These are phyloP conservation scores for Brachyistius frenatus DNA, from an alignment of 2,113 vertebrate genomes.

Conservation along the genomic window DNA sequence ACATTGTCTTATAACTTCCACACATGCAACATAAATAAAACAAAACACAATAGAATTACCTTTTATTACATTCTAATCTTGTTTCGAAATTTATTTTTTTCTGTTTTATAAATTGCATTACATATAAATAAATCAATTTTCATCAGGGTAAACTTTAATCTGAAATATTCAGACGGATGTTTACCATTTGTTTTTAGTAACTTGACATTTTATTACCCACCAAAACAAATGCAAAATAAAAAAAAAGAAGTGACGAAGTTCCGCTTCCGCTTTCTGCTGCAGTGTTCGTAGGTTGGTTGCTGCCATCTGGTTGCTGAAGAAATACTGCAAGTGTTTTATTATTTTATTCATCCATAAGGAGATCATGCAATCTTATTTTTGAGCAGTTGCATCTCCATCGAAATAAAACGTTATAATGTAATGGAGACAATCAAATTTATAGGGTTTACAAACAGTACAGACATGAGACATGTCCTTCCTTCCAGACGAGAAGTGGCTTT, in stretches of 20 bases:
- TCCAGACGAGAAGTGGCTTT: too few relatives aligned
- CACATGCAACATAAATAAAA: accelerated
- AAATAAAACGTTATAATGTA: too few relatives aligned
- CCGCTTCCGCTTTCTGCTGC: slow-evolving; percentile 72
- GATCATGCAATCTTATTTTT: too few relatives aligned
- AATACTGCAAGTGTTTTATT: not conserved
- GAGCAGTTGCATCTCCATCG: too few relatives aligned
- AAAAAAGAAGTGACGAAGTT: slow-evolving; percentile 70
- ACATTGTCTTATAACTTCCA: accelerated
- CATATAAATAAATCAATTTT: accelerated
- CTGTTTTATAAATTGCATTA: accelerated
- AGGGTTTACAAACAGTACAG: too few relatives aligned
- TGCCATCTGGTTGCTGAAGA: slow-evolving; percentile 64
- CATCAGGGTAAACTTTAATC: not conserved
- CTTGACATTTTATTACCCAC: not conserved
- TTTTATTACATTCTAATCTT: accelerated
- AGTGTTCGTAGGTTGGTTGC: not conserved
- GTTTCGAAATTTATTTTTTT: accelerated
- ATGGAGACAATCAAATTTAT: too few relatives aligned
- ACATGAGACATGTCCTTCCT: too few relatives aligned
- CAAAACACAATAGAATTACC: not conserved
- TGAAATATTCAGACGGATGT: slow-evolving; percentile 18
- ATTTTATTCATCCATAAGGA: too few relatives aligned
- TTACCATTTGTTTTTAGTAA: accelerated
- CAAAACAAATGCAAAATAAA: slow-evolving; percentile 68